Evolutionary conservation across 2,797 vertebrate species (phyloP), one percentile per base, ranked within the genome.

Genomic region (Chaunax sp.): DNA sequence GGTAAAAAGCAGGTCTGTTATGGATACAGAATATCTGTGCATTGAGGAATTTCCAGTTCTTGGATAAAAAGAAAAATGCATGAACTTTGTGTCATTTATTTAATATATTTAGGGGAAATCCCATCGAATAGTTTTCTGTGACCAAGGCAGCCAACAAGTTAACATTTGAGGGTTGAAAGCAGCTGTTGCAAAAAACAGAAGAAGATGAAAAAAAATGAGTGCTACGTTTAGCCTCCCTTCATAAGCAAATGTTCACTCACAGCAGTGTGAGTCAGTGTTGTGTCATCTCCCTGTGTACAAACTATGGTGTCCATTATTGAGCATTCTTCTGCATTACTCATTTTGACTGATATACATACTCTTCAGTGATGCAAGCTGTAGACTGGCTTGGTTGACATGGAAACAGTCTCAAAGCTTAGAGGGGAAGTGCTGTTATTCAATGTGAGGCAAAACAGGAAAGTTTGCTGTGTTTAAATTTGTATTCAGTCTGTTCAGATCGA

Each of bases 201-300:
- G n/a, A n/a, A n/a, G n/a, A n/a, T n/a, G n/a, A n/a, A n/a, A n/a
- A n/a, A 30, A 30, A 30, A 5, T 30, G 28, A 9, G 28, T 30
- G n/a, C 28, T 5, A 30, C 28, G 9, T 6, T 9, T 30, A 25
- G 2, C 9, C 18, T 41, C 19, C 10, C 16, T 19, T 13, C 16
- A 19, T 23, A 57, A 30, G 53, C 20, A 55, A 13, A 61, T 22
- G 8, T 54, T n/a, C n/a, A n/a, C n/a, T n/a, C 7, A 35, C 33
- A 1, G 33, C n/a, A n/a, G n/a, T n/a, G n/a, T 35, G 33, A 40
- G 38, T 75, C 67, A 65, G 18, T 35, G 20, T 8, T 40, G 8
- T 19, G 53, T 73, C 62, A 71, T 46, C 55, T n/a, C 40, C 8
- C 26, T 28, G 20, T 11, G 18, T 14, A 69, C 64, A 65, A 70